A percentile compares a stretch with the other conserved stretches of the same genome.
phyloP scores from a whole-genome alignment of 2,888 invertebrate genomes.

The Lasioglossum marginatum region DNA sequence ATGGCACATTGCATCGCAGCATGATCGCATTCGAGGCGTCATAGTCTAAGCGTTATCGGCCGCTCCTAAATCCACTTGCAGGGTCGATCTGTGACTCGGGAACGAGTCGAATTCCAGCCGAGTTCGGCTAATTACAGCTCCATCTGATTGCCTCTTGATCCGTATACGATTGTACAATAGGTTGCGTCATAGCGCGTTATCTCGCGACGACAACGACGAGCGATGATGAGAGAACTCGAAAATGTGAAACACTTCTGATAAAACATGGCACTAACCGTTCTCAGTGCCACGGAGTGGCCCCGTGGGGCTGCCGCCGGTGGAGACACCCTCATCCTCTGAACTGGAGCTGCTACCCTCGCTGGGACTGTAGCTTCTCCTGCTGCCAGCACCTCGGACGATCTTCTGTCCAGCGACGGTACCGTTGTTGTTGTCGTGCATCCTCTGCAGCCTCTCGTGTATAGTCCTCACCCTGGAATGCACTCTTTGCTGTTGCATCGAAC shows the following conservation, averaged over 20 bases:
- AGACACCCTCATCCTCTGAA: conserved; percentile 83
- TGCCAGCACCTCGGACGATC: conserved; percentile 70
- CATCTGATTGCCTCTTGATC: background rate
- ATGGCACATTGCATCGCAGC: background rate
- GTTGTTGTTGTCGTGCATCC: conserved; percentile 81
- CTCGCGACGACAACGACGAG: background rate
- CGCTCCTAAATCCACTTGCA: conserved; percentile 8
- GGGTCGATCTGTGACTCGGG: background rate
- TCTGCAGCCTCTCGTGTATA: conserved; percentile 77
- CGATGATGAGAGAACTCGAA: background rate
- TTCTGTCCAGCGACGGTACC: conserved; percentile 75
- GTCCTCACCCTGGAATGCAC: conserved; percentile 76
- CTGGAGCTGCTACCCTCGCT: conserved; percentile 82
- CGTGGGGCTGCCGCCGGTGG: conserved; percentile 82
- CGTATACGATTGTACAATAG: conserved; percentile 30
- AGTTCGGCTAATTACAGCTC: background rate
- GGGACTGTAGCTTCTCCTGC: conserved; percentile 81
- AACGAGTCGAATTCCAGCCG: background rate
- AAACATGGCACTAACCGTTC: conserved; percentile 78
- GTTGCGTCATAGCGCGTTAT: conserved; percentile 49
- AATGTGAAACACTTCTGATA: background rate
- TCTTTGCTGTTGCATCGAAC: conserved; percentile 85
- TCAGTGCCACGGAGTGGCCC: conserved; percentile 82
- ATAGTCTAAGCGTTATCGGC: background rate
- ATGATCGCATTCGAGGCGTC: background rate